phyloP scores from a whole-genome alignment of 2,888 invertebrate genomes.

The Melinaea marsaeus region DNA sequence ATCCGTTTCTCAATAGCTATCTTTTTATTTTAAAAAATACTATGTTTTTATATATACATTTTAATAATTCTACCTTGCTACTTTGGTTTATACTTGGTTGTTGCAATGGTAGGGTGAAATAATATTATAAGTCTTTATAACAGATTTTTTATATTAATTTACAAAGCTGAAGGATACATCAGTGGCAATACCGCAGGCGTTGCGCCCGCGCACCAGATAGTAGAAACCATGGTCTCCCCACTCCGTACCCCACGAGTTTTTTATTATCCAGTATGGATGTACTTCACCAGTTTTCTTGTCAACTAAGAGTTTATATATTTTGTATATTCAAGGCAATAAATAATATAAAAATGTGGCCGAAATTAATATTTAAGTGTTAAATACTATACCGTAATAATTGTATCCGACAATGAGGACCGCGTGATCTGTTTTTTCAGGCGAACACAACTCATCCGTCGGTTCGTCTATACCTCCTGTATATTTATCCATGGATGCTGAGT shows the following conservation, averaged over 20 bases:
- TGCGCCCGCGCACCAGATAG: constrained; percentile 52
- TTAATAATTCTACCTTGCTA: no score
- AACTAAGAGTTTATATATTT: constrained; percentile 33
- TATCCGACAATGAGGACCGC: constrained; percentile 47
- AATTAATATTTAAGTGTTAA: no score
- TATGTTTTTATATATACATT: no score
- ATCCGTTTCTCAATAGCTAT: no score
- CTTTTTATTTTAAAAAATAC: no score
- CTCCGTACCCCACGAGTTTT: constrained; percentile 54
- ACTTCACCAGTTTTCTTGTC: constrained; percentile 18
- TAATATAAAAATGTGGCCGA: no score
- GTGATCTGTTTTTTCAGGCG: constrained; percentile 36
- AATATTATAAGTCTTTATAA: not conserved
- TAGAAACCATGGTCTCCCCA: constrained; percentile 56
- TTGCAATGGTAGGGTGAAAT: no score
- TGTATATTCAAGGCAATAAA: no score
- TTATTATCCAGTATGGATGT: constrained; percentile 57
- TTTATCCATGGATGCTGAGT: constrained; percentile 43
- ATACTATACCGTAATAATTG: constrained; percentile 32
- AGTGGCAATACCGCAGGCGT: constrained; percentile 54
- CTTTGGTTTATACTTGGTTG: no score
- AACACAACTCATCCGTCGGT: constrained; percentile 40
- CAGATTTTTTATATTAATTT: constrained; percentile 13
- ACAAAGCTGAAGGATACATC: constrained; percentile 46
- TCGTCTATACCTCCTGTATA: constrained; percentile 44